A percentile compares a stretch with the other conserved stretches of the same genome.
phyloP scores from a whole-genome alignment of 2,113 vertebrate genomes.

The Diglossa brunneiventris region DNA sequence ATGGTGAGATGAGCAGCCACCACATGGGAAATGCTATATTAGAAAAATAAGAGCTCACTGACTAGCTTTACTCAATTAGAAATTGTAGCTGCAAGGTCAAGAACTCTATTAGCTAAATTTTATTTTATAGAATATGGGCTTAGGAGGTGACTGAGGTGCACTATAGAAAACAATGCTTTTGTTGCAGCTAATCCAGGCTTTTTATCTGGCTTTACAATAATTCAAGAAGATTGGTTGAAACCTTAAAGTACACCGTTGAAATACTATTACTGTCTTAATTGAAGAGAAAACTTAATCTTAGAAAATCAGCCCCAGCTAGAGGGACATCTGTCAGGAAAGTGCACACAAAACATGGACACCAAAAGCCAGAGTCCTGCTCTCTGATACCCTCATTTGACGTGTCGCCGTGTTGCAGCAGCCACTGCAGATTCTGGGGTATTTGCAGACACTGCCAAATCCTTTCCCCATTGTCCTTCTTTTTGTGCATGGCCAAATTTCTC shows the following conservation, averaged over 20 bases:
- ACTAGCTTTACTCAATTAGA: conserved; percentile 32
- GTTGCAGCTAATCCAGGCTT: background rate
- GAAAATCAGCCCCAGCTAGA: background rate
- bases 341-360: background rate
- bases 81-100: background rate
- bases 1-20: background rate
- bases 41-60: background rate
- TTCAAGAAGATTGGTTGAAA: background rate
- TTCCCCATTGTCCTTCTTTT: background rate
- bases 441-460: background rate
- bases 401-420: background rate
- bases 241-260: background rate
- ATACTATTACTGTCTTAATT: background rate
- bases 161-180: background rate
- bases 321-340: background rate
- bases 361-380: background rate
- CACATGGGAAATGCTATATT: background rate
- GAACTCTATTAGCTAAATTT: background rate
- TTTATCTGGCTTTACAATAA: background rate
- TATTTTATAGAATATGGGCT: background rate
- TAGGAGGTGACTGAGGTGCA: background rate
- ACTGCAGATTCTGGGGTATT: background rate
- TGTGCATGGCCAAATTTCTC: background rate
- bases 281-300: background rate
- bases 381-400: background rate